phyloP scores from a whole-genome alignment of 2,113 vertebrate genomes.

The Odobenus rosmarus region DNA sequence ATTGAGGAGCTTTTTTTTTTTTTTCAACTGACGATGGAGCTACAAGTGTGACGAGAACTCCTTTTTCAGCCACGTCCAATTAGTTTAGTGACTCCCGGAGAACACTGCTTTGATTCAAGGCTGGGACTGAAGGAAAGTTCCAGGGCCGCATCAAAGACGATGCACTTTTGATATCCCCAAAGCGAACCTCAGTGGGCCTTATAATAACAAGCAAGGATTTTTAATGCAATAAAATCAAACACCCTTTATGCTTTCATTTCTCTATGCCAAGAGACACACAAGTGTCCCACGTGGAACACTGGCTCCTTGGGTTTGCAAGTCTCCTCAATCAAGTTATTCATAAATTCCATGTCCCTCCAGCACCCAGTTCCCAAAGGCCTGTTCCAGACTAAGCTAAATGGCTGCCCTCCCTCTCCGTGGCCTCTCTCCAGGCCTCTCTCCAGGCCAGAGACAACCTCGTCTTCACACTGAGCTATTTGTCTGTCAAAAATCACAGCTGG shows the following conservation, averaged over 20 bases:
- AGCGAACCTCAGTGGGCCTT: slow-evolving; percentile 11
- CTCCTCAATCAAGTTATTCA: slow-evolving; percentile 66
- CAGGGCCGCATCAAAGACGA: slow-evolving; percentile 36
- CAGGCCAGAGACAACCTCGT: background rate
- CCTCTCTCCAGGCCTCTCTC: slow-evolving; percentile 40
- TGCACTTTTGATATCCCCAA: background rate
- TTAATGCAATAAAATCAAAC: slow-evolving; percentile 54
- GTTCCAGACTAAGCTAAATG: slow-evolving; percentile 39
- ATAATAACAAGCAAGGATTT: slow-evolving; percentile 31
- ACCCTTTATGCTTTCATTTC: slow-evolving; percentile 6
- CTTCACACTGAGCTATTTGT: background rate
- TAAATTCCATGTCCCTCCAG: background rate
- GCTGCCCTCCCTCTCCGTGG: background rate
- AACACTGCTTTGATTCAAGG: slow-evolving; percentile 69
- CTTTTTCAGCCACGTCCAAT: slow-evolving; percentile 71
- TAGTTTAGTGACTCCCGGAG: slow-evolving; percentile 63
- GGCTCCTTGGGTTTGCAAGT: slow-evolving; percentile 26
- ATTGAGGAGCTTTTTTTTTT: background rate
- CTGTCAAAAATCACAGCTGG: slow-evolving; percentile 6
- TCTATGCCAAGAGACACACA: slow-evolving; percentile 55
- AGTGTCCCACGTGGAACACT: background rate
- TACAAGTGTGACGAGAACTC: background rate
- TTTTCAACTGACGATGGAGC: background rate
- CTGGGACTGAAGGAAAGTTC: slow-evolving; percentile 25
- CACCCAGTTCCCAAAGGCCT: background rate